Evolutionary conservation across 2,888 invertebrate genomes (phyloP), one percentile per base, ranked within the genome.

Genomic region (Macaria notata): DNA sequence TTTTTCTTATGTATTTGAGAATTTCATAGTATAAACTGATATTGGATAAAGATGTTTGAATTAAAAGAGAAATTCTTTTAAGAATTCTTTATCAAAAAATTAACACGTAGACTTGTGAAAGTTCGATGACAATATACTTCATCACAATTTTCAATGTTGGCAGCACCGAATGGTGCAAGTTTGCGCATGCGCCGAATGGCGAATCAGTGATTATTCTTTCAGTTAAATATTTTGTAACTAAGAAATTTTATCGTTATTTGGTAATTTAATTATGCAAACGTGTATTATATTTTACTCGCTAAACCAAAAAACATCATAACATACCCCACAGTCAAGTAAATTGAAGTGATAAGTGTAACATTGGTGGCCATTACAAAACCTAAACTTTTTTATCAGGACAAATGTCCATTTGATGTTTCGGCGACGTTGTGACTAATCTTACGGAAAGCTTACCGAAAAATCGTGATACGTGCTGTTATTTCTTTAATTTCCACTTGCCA

Each of bases 151-250:
- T 54, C 60, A 54, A 47, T 19, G 48, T 63, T 83, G 74, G 75
- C 78, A 88, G 85, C 86, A 87, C 81, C 63, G 58, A 65, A 63
- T 76, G 79, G 76, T 81, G 81, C 88, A 88, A 90, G 89, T 91
- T 91, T 88, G 91, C 90, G 90, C 90, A 91, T 91, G 90, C 90
- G 90, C 90, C 89, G 90, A 90, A 91, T 91, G 90, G 90, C 89
- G 90, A 91, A 86, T 86, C 82, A 87, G 89, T 90, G 89, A 90
- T 79, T 88, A 85, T 84, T 88, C 89, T 89, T 88, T 87, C 88
- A 89, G 88, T 84, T 84, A 81, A 81, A 78, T 88, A 89, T 87
- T 90, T 90, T 88, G 69, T 86, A 88, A 84, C 78, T 86, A 87
- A 82, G 86, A 88, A 88, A 89, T 88, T 90, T 85, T 87, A 83